These are phyloP conservation scores for Podarcis muralis DNA, from an alignment of 2,113 vertebrate species.

Conservation along the genomic window DNA sequence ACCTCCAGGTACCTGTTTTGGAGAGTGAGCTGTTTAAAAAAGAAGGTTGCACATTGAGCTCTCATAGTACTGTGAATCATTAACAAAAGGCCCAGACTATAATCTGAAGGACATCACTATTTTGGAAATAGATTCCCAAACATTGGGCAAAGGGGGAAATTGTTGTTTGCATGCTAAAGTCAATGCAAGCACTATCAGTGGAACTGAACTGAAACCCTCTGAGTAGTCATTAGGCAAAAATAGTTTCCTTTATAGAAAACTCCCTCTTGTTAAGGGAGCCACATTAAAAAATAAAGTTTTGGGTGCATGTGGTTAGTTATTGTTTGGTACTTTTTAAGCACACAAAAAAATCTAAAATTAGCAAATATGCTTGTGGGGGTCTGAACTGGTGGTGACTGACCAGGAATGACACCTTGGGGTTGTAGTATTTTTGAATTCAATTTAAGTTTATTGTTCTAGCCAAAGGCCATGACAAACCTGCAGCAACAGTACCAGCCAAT, in stretches of 20 bases:
- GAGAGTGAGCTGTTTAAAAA: neutral
- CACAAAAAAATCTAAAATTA: too few relatives aligned
- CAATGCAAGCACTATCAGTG: constrained; percentile 15
- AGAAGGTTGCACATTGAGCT: rapidly evolving
- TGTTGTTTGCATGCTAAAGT: constrained; percentile 42
- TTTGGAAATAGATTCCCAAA: constrained; percentile 52
- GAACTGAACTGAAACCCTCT: neutral
- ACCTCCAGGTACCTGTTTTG: neutral
- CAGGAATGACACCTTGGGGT: too few relatives aligned
- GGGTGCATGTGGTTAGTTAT: neutral
- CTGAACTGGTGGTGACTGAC: too few relatives aligned
- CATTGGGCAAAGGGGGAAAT: constrained; percentile 47
- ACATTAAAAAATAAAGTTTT: neutral
- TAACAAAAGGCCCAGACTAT: constrained; percentile 53
- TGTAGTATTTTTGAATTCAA: too few relatives aligned
- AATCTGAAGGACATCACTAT: constrained; percentile 49
- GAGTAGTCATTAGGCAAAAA: neutral
- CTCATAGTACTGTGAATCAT: constrained; percentile 61
- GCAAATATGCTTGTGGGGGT: too few relatives aligned
- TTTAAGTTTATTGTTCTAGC: too few relatives aligned
- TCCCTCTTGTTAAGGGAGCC: neutral
- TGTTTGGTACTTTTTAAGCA: neutral
- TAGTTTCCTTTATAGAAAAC: neutral
- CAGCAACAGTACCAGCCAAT: too few relatives aligned
- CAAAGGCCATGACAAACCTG: too few relatives aligned